Conservation (phyloP, 64 coral and sea anemone species). For the Trachythela sp. region DNA sequence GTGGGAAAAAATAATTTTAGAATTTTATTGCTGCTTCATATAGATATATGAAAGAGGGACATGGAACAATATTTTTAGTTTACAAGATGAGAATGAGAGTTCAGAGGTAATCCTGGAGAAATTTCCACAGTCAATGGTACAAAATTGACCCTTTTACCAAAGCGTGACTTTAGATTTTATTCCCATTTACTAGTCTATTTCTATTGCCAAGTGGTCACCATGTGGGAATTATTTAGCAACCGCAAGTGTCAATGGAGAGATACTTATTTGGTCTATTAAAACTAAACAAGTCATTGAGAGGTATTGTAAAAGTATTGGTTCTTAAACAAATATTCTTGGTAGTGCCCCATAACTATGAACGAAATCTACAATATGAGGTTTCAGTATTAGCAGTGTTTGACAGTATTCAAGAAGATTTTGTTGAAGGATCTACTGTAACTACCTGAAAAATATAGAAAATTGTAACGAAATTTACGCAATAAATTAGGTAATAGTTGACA, state of each 20-base stretch:
- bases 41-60: slow-evolving; percentile 81
- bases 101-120: slow-evolving; percentile 54
- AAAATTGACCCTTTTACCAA: not conserved
- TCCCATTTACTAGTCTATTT: slow-evolving; percentile 51
- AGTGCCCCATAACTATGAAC: too few species aligned
- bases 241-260: slow-evolving; percentile 81
- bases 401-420: too few species aligned
- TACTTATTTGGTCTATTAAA: slow-evolving; percentile 76
- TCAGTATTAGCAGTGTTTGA: too few species aligned
- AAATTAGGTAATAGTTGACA: too few species aligned
- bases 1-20: not conserved
- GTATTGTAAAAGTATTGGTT: slow-evolving; percentile 16
- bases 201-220: slow-evolving; percentile 80
- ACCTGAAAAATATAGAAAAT: too few species aligned
- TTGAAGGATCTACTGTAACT: too few species aligned
- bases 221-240: slow-evolving; percentile 82
- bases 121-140: not conserved
- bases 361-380: too few species aligned
- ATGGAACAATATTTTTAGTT: slow-evolving; percentile 64
- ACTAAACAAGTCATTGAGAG: slow-evolving; percentile 64
- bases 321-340: not conserved
- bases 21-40: not conserved
- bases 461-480: too few species aligned
- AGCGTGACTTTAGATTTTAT: not conserved
- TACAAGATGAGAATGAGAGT: slow-evolving; percentile 47